Evolutionary conservation across 2,797 vertebrate genomes (phyloP), one percentile per base, ranked within the genome.

Genomic region (Hipposideros larvatus): DNA sequence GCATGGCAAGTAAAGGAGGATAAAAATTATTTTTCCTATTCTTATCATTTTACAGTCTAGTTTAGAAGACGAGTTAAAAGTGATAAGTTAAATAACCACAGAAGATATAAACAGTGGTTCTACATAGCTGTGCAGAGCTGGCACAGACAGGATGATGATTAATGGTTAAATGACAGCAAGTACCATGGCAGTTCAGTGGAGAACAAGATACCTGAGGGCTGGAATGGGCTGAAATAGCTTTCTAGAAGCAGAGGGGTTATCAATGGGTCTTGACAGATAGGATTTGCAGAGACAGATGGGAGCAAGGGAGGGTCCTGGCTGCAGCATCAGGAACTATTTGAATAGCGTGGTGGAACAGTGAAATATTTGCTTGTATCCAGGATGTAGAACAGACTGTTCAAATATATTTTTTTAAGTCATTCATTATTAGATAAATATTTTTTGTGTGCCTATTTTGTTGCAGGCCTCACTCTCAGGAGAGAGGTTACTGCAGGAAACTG

Each of bases 1-100:
- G 13, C 48, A 77, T 34, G 19, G 83, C 37, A 94, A 78, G 87
- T 78, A 88, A 93, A 19, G 37, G 86, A 89, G 65, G 63, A 74
- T 61, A 90, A 94, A 85, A 86, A 87, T 90, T 82, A 82, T 37
- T 63, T 51, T 90, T 92, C 87, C 43, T 79, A n/a, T 57, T 87
- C 24, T 77, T 87, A 80, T 26, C 71, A 66, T 31, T 90, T 92
- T 66, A 63, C 43, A 46, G 26, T 92, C 21, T 83, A 65, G 65
- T 92, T 88, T 66, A 86, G 73, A 75, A 85, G 82, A 48, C 26
- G 53, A 84, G 85, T 78, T 84, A 78, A 70, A 96, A 82, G 51
- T 26, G 88, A 24, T 93, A 82, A 88, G 87, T 80, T 92, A 78
- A 92, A 79, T 74, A 86, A 86, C 26, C n/a, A 26, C 24, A n/a